Evolutionary conservation across 2,797 vertebrate species (phyloP), one percentile per base, ranked within the genome.

Genomic region (Lutjanus campechanus): DNA sequence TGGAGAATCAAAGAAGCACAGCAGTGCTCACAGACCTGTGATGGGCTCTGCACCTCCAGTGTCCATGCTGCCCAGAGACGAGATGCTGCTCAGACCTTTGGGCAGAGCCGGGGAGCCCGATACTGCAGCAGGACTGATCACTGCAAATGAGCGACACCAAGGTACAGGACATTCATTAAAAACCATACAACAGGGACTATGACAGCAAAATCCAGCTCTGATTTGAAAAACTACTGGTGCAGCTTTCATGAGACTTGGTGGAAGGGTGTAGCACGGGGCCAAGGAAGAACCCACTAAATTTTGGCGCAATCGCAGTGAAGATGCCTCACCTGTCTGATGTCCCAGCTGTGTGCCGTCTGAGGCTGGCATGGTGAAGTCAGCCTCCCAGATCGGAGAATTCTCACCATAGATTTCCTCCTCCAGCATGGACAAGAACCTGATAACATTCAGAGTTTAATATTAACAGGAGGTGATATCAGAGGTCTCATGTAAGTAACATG

Each of bases 331-430:
- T 86, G 97, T 96, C 84, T 97, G 97, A 85, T 97, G 96, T 25
- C 97, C 97, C 58, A 98, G 94, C 76, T 97, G 97, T 5, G 97
- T 82, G 20, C 97, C 97, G 61, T 99, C 98, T 0, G 96, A 81
- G 0, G 97, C 97, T 0, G 98, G 97, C 94, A 98, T 96, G 1
- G 97, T 99, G 93, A 99, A 99, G 93, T 99, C 97, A 0, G 98
- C 96, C 82, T 99, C 98, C 98, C 98, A 99, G 85, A 99, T 99
- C 0, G 98, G 98, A 4, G 98, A 99, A 91, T 97, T 99, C 76
- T 98, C 97, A 0, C 98, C 98, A 0, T 99, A 99, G 88, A 99
- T 98, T 92, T 99, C 98, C 91, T 99, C 98, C 88, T 99, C 98
- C 61, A 99, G 92, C 98, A 99, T 99, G 36, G 98, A 99, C 77